Base-by-base conservation (phyloP, 2,113 vertebrate genomes). In the Oryzias javanicus region DNA sequence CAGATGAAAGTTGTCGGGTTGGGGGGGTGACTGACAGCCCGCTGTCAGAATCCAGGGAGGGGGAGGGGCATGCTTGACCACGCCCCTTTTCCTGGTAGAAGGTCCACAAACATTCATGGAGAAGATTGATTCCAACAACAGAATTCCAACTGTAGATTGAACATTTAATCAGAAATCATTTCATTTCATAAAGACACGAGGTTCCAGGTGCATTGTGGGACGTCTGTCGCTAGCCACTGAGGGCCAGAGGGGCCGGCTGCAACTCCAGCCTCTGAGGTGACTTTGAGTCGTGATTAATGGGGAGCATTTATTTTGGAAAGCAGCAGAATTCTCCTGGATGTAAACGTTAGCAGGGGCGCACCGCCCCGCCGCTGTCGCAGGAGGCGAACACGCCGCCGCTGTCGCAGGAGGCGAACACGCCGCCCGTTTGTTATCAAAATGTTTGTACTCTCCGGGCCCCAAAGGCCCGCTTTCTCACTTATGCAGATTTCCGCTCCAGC, bases 211-310 rank as follows among this genome's bases (percentile, higher is more conserved):
- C 64, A 80, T 84, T 84, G 76, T 85, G 80, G 60, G 60, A 74
- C 69, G 67, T 83, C 80, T 85, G 87, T 87, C 86, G 85, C 83
- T 84, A 81, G 81, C 85, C 72, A 82, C 84, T 88, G 75, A 86
- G 85, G 85, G 85, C 80, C 72, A 73, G 50, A 76, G 80, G 72
- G 87, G 85, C 88, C 87, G 85, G 77, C 74, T 78, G 87, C 87
- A 86, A 86, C 88, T 89, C 85, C 83, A 81, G 87, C 84, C 45
- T 87, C 84, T 83, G 85, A 88, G 85, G 87, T 89, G 87, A 89
- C 87, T 89, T 89, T 89, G 87, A 89, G 82, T 89, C 88, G 80
- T 89, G 87, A 89, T 89, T 89, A 89, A 89, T 84, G 87, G 54
- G 76, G 56, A 79, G 86, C 86, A 87, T 80, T 88, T 89, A n/a